Conservation (phyloP, 2,797 vertebrate genomes). For the Rhynchonycteris naso region DNA sequence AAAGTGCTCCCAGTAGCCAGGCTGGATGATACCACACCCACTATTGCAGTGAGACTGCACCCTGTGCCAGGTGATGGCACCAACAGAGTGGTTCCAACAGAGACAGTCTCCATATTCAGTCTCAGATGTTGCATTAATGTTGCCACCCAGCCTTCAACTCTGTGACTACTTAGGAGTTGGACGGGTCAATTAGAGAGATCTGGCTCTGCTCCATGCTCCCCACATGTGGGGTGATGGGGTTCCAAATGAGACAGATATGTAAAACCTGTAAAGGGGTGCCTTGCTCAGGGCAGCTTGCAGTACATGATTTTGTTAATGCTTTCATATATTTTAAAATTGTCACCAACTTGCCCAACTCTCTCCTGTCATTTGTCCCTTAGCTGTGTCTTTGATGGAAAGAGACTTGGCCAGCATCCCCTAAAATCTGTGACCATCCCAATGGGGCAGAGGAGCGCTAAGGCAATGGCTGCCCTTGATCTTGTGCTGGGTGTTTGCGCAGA, state of each 20-base stretch:
- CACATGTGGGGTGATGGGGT: neutral
- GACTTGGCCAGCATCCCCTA: neutral
- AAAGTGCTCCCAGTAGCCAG: neutral
- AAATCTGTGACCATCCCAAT: neutral
- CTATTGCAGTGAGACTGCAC: neutral
- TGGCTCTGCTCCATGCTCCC: neutral
- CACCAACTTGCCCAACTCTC: neutral
- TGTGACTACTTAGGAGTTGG: neutral
- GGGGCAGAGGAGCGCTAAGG: neutral
- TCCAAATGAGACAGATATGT: neutral
- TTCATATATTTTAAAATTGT: neutral
- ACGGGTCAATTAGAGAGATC: neutral
- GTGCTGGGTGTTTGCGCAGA: neutral
- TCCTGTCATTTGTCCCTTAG: neutral
- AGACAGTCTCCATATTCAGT: neutral
- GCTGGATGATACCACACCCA: fast-evolving
- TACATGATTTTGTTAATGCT: neutral
- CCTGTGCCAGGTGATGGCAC: neutral
- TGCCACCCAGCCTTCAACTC: neutral
- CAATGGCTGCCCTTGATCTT: neutral
- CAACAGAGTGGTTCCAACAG: neutral
- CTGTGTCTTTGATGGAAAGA: neutral
- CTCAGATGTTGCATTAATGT: neutral
- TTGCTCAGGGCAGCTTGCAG: fast-evolving
- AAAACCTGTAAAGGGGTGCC: neutral